Evolutionary conservation across 2,888 invertebrate species (phyloP).

Genomic region (Crematogaster levior): DNA sequence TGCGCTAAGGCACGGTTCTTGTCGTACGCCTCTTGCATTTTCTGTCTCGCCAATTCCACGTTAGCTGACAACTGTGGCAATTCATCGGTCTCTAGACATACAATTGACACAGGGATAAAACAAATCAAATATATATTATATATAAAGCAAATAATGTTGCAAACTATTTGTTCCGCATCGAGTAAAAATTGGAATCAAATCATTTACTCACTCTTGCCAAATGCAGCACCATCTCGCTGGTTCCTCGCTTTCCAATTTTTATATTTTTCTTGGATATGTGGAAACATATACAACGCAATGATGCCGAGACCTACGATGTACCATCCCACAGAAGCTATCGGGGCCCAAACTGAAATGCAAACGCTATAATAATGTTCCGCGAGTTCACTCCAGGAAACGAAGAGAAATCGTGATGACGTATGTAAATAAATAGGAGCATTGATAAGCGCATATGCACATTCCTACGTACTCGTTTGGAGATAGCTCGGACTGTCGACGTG

Average conservation of each 20-base stretch:
- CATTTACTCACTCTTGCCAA: slow-evolving; percentile 85
- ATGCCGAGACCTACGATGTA: slow-evolving; percentile 80
- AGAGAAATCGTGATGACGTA: neutral
- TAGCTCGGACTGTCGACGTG: slow-evolving; percentile 7
- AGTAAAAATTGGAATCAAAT: neutral
- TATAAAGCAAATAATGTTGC: neutral
- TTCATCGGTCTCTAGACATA: slow-evolving; percentile 85
- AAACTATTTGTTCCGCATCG: neutral
- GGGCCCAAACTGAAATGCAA: slow-evolving; percentile 68
- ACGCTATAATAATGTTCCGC: neutral
- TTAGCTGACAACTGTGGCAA: slow-evolving; percentile 80
- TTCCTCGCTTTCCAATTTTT: slow-evolving; percentile 81
- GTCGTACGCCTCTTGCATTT: slow-evolving; percentile 85
- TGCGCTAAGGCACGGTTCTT: slow-evolving; percentile 47
- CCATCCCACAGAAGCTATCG: slow-evolving; percentile 83
- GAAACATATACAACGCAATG: slow-evolving; percentile 82
- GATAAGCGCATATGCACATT: too few relatives aligned
- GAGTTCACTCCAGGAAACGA: neutral
- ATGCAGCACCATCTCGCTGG: slow-evolving; percentile 84
- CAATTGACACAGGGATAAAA: neutral
- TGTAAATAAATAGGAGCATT: neutral
- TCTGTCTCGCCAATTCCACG: slow-evolving; percentile 83
- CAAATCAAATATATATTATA: neutral
- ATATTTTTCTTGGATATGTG: slow-evolving; percentile 81
- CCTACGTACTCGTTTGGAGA: slow-evolving; percentile 32